These are phyloP conservation scores for Damaliscus lunatus DNA, from an alignment of 2,113 vertebrate species.

Conservation along the genomic window DNA sequence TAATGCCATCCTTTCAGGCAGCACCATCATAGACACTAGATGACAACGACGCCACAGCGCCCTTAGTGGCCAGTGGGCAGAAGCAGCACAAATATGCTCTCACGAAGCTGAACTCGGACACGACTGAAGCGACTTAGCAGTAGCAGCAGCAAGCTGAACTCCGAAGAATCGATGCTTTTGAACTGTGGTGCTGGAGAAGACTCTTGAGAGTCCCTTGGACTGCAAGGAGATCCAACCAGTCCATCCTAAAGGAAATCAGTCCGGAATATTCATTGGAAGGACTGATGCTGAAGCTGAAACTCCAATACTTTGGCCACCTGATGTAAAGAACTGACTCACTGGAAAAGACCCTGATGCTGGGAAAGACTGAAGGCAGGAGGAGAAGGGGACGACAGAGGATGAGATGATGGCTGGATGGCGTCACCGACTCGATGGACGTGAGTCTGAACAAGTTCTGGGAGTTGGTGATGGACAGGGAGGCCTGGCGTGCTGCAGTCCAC, in stretches of 20 bases:
- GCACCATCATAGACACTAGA: not conserved
- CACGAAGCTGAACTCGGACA: not conserved
- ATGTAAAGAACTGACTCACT: not conserved
- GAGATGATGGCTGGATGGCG: not conserved
- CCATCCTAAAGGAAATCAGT: not conserved
- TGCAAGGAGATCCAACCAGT: not conserved
- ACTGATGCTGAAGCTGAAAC: not conserved
- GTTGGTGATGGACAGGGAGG: not conserved
- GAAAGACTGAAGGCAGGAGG: not conserved
- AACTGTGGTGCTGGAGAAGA: not conserved
- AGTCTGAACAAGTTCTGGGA: not conserved
- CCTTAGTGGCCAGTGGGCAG: not conserved
- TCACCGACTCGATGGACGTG: not conserved
- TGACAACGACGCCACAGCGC: not conserved
- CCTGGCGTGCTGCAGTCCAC: not conserved
- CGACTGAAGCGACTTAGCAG: too few species aligned
- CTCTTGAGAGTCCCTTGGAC: not conserved
- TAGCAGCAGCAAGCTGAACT: not conserved
- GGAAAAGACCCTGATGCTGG: not conserved
- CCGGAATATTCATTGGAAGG: not conserved
- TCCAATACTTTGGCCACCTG: not conserved
- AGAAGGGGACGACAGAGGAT: not conserved
- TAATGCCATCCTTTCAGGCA: not conserved
- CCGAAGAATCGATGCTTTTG: not conserved
- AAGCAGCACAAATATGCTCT: not conserved